phyloP scores from a whole-genome alignment of 2,888 invertebrate genomes.

The Apotomis capreana region DNA sequence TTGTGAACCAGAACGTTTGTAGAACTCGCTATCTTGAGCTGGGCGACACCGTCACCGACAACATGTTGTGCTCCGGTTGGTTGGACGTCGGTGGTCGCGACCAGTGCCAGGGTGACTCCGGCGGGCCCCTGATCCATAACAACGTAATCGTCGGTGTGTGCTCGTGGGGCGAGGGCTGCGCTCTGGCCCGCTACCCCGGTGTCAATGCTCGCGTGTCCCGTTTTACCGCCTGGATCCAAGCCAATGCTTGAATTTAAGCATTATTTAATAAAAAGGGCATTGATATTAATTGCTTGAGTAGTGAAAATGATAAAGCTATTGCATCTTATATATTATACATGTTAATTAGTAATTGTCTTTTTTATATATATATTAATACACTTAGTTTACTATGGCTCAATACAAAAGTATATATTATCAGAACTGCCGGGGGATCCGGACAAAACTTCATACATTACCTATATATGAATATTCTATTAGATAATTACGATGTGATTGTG shows the following conservation, averaged over 20 bases:
- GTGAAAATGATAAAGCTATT: too few species aligned
- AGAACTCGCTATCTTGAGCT: slow-evolving; percentile 50
- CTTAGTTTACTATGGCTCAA: too few species aligned
- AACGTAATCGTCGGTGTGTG: slow-evolving; percentile 58
- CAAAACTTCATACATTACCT: too few species aligned
- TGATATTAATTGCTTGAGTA: too few species aligned
- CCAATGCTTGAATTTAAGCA: slow-evolving; percentile 45
- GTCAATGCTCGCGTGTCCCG: slow-evolving; percentile 61
- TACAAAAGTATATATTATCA: too few species aligned
- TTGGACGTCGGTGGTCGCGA: slow-evolving; percentile 65
- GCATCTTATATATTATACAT: too few species aligned
- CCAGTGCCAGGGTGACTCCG: slow-evolving; percentile 68
- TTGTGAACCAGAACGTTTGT: slow-evolving; percentile 54
- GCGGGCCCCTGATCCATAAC: slow-evolving; percentile 63
- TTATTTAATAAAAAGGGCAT: too few species aligned
- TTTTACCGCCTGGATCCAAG: slow-evolving; percentile 58
- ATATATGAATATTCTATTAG: too few species aligned
- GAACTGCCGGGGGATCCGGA: too few species aligned
- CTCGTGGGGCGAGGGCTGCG: slow-evolving; percentile 60
- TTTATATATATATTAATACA: too few species aligned
- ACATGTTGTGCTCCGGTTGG: slow-evolving; percentile 61
- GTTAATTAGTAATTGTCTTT: too few species aligned
- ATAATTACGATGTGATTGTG: too few species aligned
- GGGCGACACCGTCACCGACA: slow-evolving; percentile 51
- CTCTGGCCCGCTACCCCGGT: slow-evolving; percentile 54